Evolutionary conservation across 1,140 invertebrate genomes (phyloP).

Genomic region (Daktulosphaira vitifoliae): DNA sequence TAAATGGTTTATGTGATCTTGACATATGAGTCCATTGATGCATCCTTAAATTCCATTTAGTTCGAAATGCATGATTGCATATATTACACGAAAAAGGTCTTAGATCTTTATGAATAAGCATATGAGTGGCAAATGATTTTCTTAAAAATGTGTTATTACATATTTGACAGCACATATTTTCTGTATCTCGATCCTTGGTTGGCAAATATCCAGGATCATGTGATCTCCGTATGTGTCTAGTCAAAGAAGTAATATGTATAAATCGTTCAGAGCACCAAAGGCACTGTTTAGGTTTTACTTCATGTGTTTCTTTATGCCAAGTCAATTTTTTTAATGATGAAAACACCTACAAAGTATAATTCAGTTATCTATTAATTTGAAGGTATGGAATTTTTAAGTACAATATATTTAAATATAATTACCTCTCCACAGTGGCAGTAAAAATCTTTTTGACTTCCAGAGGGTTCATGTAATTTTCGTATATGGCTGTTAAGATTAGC

Average conservation of each 20-base stretch:
- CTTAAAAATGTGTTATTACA: conserved; percentile 70
- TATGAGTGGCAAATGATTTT: conserved; percentile 68
- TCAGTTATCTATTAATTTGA: too few species aligned
- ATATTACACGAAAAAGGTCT: conserved; percentile 68
- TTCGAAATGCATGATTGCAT: conserved; percentile 75
- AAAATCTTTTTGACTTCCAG: conserved; percentile 64
- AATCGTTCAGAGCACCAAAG: conserved; percentile 74
- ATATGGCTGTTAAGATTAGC: conserved; percentile 79
- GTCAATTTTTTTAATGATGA: conserved; percentile 69
- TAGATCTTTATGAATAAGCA: conserved; percentile 64
- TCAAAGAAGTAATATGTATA: conserved; percentile 68
- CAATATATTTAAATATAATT: neutral
- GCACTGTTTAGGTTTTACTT: conserved; percentile 70
- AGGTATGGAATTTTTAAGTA: too few species aligned
- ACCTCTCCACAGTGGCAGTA: conserved; percentile 67
- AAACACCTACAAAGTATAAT: conserved; percentile 45
- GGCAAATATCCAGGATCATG: conserved; percentile 69
- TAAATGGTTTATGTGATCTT: conserved; percentile 71
- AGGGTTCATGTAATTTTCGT: conserved; percentile 57
- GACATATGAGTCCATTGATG: conserved; percentile 84
- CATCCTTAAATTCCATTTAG: conserved; percentile 79
- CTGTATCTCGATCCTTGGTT: conserved; percentile 47
- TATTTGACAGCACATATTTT: conserved; percentile 68
- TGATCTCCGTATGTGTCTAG: conserved; percentile 67
- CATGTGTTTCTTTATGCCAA: conserved; percentile 79